These are phyloP conservation scores for Graphium colonna DNA, from an alignment of 2,888 invertebrate species.

Conservation along the genomic window DNA sequence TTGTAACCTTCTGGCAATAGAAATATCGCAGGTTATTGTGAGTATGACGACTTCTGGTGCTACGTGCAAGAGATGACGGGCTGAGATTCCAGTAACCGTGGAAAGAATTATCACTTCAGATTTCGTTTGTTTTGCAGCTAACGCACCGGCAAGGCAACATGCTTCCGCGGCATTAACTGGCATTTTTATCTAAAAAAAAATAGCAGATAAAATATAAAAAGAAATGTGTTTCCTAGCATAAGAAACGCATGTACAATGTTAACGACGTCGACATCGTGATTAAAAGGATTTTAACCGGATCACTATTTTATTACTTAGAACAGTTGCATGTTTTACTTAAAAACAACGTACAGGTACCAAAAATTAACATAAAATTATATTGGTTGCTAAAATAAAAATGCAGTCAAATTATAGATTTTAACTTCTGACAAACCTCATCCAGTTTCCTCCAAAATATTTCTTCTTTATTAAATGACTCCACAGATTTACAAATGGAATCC, in stretches of 20 bases:
- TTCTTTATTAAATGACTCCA: slow-evolving; percentile 47
- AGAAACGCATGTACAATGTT: too few relatives aligned
- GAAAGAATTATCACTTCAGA: slow-evolving; percentile 80
- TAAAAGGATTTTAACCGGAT: too few relatives aligned
- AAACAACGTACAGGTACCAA: too few relatives aligned
- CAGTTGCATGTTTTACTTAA: too few relatives aligned
- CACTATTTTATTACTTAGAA: too few relatives aligned
- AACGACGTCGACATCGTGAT: too few relatives aligned
- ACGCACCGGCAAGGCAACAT: slow-evolving; percentile 44
- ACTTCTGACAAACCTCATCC: slow-evolving; percentile 41
- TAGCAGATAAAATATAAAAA: too few relatives aligned
- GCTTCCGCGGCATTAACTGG: slow-evolving; percentile 63
- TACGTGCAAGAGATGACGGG: slow-evolving; percentile 79
- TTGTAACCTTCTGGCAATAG: slow-evolving; percentile 80
- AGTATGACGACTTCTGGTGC: slow-evolving; percentile 83
- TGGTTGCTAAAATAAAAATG: too few relatives aligned
- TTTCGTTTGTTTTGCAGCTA: slow-evolving; percentile 42
- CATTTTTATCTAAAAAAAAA: slow-evolving; percentile 40
- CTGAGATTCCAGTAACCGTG: slow-evolving; percentile 81
- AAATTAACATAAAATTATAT: too few relatives aligned
- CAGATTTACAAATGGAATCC: slow-evolving; percentile 34
- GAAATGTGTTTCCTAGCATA: too few relatives aligned
- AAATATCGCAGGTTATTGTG: slow-evolving; percentile 80
- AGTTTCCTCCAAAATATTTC: slow-evolving; percentile 42
- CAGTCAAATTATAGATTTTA: not conserved